These are phyloP conservation scores for Poeciliopsis presidionis DNA, from an alignment of 2,797 vertebrate species.

Conservation along the genomic window DNA sequence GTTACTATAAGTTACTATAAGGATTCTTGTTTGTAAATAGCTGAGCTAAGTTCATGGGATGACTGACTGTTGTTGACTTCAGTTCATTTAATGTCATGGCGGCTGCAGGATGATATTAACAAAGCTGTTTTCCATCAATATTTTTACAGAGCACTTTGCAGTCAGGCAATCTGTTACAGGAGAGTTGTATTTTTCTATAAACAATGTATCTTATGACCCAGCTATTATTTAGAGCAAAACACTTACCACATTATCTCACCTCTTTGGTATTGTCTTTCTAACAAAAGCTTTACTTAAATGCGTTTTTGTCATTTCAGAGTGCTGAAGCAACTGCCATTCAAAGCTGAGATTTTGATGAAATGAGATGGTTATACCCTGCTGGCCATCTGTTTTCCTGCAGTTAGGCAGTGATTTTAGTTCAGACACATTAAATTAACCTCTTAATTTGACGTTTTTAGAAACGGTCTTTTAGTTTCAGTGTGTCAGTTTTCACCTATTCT, in stretches of 20 bases:
- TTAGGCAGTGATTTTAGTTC: constrained; percentile 18
- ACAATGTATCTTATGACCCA: constrained; percentile 12
- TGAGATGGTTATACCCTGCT: constrained; percentile 13
- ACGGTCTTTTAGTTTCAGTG: neutral
- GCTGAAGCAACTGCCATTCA: constrained; percentile 30
- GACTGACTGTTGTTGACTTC: neutral
- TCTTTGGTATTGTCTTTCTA: constrained; percentile 31
- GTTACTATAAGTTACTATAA: neutral
- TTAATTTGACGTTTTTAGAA: constrained; percentile 26
- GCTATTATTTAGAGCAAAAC: constrained; percentile 22
- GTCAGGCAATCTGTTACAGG: constrained; percentile 36
- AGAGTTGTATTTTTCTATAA: constrained; percentile 19
- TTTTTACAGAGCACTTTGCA: constrained; percentile 33
- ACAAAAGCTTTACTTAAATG: constrained; percentile 53
- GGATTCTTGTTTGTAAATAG: neutral
- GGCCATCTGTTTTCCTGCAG: constrained; percentile 21
- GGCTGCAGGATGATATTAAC: constrained; percentile 4
- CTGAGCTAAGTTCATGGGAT: neutral
- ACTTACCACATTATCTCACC: constrained; percentile 33
- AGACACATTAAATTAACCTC: constrained; percentile 46
- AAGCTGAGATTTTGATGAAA: constrained; percentile 35
- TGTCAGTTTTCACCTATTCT: neutral
- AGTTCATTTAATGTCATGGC: neutral
- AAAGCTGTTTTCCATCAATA: constrained; percentile 5
- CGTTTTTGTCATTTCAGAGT: constrained; percentile 45